Evolutionary conservation across 2,113 vertebrate genomes (phyloP), one percentile per base, ranked within the genome.

Genomic region (Burhinus oedicnemus): DNA sequence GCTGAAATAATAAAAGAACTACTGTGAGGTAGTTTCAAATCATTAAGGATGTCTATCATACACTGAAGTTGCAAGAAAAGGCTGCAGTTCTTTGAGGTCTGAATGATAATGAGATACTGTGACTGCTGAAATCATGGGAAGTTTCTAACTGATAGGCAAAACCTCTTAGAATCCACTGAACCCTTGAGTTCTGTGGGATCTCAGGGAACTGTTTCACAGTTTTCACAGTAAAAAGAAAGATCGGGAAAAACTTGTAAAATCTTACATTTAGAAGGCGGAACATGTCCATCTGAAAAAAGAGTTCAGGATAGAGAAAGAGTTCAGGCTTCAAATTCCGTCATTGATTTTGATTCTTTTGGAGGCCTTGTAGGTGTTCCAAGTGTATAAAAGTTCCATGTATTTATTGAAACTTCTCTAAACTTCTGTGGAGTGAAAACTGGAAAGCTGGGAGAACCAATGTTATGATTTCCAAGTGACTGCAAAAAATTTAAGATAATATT

Each of bases 1-100:
- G 49, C n/a, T 93, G 68, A 88, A 94, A 82, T 88, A 94, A 72
- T 83, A 91, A 91, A 91, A 30, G 15, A 38, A 57, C 9, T 83
- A 9, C 6, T 91, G 84, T 57, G 40, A 74, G 26, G 22, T 45
- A 5, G 4, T 34, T 75, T 83, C 17, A 83, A 4, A 40, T 70
- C n/a, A 49, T 40, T 84, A 16, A 65, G 34, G 16, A 54, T 61
- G 5, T 51, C 2, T 36, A 21, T 60, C 15, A 18, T 26, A 36
- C 22, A 36, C n/a, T 86, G 51, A 77, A 70, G 76, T 93, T 52
- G 16, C 54, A 78, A 42, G 18, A 81, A 92, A 38, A 83, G 12
- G 8, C 26, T 77, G 20, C 45, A 57, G 15, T 40, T 65, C 40
- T 65, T 55, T 32, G 40, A 57, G 47, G 5, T 36, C 30, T 74